Evolutionary conservation across 2,888 invertebrate genomes (phyloP).

Genomic region (Rhagonycha lutea): DNA sequence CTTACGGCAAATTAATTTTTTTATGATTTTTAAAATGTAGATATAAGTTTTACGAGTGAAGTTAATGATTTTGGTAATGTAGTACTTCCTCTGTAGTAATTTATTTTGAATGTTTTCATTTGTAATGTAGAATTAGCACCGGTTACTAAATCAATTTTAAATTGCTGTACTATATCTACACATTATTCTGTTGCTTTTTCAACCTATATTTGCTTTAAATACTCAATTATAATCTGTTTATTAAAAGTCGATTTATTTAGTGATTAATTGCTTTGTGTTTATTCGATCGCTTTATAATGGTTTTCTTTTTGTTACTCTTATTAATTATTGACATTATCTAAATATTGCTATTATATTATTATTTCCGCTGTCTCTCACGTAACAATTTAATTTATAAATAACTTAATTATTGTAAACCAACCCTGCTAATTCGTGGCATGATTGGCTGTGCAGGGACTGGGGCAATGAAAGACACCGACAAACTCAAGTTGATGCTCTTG

Average conservation of each 20-base stretch:
- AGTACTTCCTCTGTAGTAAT: background rate
- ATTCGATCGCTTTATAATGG: background rate
- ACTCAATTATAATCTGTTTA: background rate
- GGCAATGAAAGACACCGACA: constrained; percentile 82
- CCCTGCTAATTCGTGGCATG: constrained; percentile 54
- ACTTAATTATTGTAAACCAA: constrained; percentile 42
- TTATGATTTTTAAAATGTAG: background rate
- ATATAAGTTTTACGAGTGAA: background rate
- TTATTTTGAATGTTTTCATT: background rate
- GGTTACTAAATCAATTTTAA: background rate
- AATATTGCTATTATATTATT: background rate
- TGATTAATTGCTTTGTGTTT: background rate
- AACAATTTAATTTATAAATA: background rate
- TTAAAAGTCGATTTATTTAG: background rate
- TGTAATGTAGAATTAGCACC: background rate
- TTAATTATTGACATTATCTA: background rate
- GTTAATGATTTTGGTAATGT: background rate
- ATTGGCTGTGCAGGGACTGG: constrained; percentile 58
- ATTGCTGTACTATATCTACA: background rate
- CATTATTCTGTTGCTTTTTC: background rate
- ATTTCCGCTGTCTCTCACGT: background rate
- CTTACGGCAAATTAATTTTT: background rate
- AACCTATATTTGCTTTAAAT: background rate
- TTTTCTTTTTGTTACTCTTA: background rate
- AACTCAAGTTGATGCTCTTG: constrained; percentile 85